These are phyloP conservation scores for Toxotes lorentzi DNA, from an alignment of 2,797 vertebrate genomes.

Conservation along the genomic window DNA sequence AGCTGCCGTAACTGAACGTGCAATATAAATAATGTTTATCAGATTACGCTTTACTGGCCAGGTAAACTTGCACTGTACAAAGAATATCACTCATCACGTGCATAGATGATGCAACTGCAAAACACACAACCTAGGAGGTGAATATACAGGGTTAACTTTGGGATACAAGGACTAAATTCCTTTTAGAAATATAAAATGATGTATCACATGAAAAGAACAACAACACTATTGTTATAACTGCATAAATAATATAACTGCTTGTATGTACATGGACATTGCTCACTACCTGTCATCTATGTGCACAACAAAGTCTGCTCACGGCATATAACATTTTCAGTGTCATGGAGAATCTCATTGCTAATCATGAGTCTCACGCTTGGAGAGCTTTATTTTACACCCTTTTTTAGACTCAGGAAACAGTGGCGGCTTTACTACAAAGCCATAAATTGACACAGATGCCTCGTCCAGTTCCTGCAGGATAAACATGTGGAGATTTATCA, in stretches of 20 bases:
- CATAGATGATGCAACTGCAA: too few relatives aligned
- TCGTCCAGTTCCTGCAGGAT: neutral
- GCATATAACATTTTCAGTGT: neutral
- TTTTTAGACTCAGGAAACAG: slow-evolving; percentile 9
- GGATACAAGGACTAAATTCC: neutral
- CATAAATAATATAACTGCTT: neutral
- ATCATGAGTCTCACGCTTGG: slow-evolving; percentile 20
- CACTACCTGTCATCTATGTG: neutral
- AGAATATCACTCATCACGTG: neutral
- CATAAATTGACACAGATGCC: slow-evolving; percentile 37
- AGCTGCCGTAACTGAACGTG: neutral
- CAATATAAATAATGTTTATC: neutral
- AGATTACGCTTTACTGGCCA: neutral
- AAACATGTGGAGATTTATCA: slow-evolving; percentile 43
- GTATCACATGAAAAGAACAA: neutral
- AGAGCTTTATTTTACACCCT: slow-evolving; percentile 13
- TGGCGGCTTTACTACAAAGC: slow-evolving; percentile 29
- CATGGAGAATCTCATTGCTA: slow-evolving; percentile 10
- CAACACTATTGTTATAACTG: neutral
- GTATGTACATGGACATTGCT: neutral
- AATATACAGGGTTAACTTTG: neutral
- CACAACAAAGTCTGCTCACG: neutral
- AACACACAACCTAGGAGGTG: neutral
- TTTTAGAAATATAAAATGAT: neutral
- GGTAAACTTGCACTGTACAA: neutral